phyloP scores from a whole-genome alignment of 2,888 invertebrate species.

The Augiades crinisus region DNA sequence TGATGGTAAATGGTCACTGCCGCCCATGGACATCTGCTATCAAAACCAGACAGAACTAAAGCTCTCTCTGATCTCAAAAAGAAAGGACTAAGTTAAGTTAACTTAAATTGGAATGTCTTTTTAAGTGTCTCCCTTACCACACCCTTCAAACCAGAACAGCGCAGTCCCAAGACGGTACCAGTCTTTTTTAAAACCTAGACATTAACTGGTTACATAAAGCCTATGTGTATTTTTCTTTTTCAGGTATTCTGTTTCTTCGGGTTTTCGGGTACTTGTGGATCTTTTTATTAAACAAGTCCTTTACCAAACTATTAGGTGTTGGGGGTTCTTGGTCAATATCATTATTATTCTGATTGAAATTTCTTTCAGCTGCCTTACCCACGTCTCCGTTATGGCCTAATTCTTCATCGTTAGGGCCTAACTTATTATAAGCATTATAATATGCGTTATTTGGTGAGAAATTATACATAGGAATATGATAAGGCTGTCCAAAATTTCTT shows the following conservation, averaged over 20 bases:
- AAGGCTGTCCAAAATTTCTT: slow-evolving; percentile 39
- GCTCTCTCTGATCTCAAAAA: no score
- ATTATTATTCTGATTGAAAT: no score
- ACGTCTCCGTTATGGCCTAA: slow-evolving; percentile 7
- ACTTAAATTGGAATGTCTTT: no score
- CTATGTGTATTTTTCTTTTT: not conserved
- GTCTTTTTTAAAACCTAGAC: no score
- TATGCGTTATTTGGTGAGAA: slow-evolving; percentile 40
- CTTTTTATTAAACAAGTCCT: not conserved
- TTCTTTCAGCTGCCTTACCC: not conserved
- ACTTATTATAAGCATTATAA: slow-evolving; percentile 41
- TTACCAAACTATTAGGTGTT: not conserved
- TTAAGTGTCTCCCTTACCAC: no score
- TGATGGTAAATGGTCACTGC: no score
- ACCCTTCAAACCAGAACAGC: no score
- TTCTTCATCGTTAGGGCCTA: slow-evolving; percentile 44
- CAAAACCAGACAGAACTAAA: no score
- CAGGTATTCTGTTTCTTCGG: no score
- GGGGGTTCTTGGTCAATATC: not conserved
- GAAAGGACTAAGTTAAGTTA: no score
- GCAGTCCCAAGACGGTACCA: no score
- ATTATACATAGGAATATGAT: slow-evolving; percentile 46
- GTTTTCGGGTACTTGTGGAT: not conserved
- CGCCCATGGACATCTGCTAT: no score
- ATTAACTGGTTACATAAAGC: not conserved